Conservation (phyloP, 2,113 vertebrate genomes). For the Dascyllus trimaculatus region DNA sequence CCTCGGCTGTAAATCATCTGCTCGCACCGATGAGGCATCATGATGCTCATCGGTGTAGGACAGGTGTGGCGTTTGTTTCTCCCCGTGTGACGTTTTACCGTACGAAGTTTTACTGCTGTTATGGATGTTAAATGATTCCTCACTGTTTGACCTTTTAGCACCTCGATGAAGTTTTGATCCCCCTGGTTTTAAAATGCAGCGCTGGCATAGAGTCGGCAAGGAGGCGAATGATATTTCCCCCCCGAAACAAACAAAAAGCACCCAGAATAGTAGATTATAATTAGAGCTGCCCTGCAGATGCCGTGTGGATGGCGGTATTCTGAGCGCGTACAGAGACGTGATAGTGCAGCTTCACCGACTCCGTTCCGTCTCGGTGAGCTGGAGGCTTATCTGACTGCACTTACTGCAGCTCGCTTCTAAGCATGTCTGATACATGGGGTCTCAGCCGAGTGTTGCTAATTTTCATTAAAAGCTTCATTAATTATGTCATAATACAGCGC, state of each 20-base stretch:
- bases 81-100: slow-evolving; percentile 38
- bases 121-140: slow-evolving; percentile 39
- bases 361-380: slow-evolving; percentile 50
- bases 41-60: slow-evolving; percentile 21
- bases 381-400: slow-evolving; percentile 64
- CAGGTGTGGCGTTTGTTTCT: slow-evolving; percentile 49
- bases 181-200: slow-evolving; percentile 25
- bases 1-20: slow-evolving; percentile 53
- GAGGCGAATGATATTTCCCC: slow-evolving; percentile 18
- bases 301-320: slow-evolving; percentile 38
- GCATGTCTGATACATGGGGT: slow-evolving; percentile 57
- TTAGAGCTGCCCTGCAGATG: slow-evolving; percentile 50
- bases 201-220: slow-evolving; percentile 26
- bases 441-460: slow-evolving; percentile 80
- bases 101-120: slow-evolving; percentile 23
- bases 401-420: slow-evolving; percentile 62
- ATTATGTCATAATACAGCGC: slow-evolving; percentile 79
- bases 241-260: slow-evolving; percentile 65
- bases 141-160: slow-evolving; percentile 46
- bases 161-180: slow-evolving; percentile 21
- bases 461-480: slow-evolving; percentile 86
- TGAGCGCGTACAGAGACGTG: slow-evolving; percentile 37
- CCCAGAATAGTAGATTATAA: slow-evolving; percentile 57
- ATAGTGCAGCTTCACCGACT: slow-evolving; percentile 24
- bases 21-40: slow-evolving; percentile 42